Evolutionary conservation across 2,888 invertebrate genomes (phyloP).

Genomic region (Trissoscelio sp.): DNA sequence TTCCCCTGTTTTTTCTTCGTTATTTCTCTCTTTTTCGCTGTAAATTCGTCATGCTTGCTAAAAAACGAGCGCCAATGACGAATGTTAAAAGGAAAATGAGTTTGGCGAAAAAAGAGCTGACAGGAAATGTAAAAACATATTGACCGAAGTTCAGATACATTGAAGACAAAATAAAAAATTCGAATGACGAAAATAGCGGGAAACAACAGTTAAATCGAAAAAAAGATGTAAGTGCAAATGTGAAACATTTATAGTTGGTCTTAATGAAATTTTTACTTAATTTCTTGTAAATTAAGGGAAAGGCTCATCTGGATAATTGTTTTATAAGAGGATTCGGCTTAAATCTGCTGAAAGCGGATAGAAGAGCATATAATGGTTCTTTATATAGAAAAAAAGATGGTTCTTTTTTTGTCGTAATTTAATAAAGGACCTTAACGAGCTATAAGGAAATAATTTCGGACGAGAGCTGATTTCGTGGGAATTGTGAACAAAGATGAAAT

Average conservation of each 20-base stretch:
- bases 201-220: too few relatives aligned
- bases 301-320: conserved; percentile 55
- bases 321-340: conserved; percentile 52
- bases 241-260: too few relatives aligned
- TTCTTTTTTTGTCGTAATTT: conserved; percentile 24
- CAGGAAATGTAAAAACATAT: background rate
- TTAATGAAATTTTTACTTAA: conserved; percentile 42
- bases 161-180: conserved; percentile 5
- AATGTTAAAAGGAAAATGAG: conserved; percentile 8
- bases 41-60: conserved; percentile 13
- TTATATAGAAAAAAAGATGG: conserved; percentile 3
- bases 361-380: conserved; percentile 29
- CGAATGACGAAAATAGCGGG: too few relatives aligned
- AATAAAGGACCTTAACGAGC: too few relatives aligned
- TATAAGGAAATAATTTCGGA: conserved; percentile 22
- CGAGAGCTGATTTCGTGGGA: conserved; percentile 2
- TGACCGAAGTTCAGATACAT: background rate
- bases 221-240: too few relatives aligned
- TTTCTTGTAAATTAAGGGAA: conserved; percentile 47
- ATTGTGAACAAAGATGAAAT: background rate
- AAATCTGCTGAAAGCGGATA: conserved; percentile 54
- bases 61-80: background rate
- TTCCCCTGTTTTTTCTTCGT: conserved; percentile 1
- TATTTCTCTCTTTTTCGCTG: background rate
- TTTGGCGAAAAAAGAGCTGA: background rate